Evolutionary conservation across 2,888 invertebrate species (phyloP).

Genomic region (Epistrophe eligans): DNA sequence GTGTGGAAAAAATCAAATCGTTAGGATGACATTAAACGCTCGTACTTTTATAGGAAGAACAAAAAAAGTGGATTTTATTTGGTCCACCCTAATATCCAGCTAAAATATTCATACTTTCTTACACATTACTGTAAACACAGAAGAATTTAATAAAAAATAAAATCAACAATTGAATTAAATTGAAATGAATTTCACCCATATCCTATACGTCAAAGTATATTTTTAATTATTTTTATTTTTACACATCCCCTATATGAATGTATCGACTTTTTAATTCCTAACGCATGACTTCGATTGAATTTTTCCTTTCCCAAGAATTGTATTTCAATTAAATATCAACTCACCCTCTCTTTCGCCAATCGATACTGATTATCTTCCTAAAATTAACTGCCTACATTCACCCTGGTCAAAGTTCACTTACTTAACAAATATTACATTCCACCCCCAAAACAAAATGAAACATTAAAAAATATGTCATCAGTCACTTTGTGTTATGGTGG

Average conservation of each 20-base stretch:
- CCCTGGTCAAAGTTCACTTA: constrained; percentile 61
- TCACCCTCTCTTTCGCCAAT: constrained; percentile 27
- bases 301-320: constrained; percentile 36
- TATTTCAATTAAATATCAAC: constrained; percentile 50
- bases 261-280: constrained; percentile 21
- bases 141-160: not conserved
- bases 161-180: not conserved
- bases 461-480: constrained; percentile 65
- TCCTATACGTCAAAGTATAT: not conserved
- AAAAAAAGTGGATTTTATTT: too few species aligned
- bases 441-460: not conserved
- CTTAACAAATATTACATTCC: constrained; percentile 39
- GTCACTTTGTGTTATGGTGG: constrained; percentile 53
- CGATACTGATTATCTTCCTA: constrained; percentile 60
- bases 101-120: too few species aligned
- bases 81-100: too few species aligned
- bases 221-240: constrained; percentile 3
- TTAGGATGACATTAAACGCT: too few species aligned
- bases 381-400: constrained; percentile 62
- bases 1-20: too few species aligned
- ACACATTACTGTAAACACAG: too few species aligned
- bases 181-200: not conserved
- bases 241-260: not conserved
- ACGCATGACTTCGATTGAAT: not conserved
- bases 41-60: too few species aligned